phyloP scores from a whole-genome alignment of 2,797 vertebrate genomes.

The Hapalemur alaotrensis region DNA sequence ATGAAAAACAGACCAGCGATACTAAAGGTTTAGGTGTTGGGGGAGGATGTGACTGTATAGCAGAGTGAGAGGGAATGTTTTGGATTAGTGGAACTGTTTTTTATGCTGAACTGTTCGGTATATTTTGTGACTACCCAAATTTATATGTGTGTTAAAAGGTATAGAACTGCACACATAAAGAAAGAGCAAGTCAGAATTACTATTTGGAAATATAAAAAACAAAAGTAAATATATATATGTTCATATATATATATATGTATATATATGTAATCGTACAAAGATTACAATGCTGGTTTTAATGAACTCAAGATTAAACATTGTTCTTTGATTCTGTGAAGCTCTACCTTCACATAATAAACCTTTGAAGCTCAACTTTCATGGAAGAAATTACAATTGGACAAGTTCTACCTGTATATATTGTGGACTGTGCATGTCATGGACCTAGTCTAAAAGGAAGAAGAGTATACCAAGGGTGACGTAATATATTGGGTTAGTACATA shows the following conservation, averaged over 20 bases:
- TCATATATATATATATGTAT: background rate
- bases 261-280: background rate
- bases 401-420: background rate
- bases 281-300: background rate
- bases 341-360: background rate
- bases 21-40: background rate
- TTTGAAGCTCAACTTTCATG: background rate
- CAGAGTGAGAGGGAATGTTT: background rate
- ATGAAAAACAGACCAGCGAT: background rate
- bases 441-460: background rate
- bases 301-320: background rate
- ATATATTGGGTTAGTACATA: background rate
- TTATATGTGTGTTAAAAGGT: background rate
- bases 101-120: background rate
- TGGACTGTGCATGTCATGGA: background rate
- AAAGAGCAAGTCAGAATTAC: background rate
- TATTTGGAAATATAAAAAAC: background rate
- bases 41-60: background rate
- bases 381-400: background rate
- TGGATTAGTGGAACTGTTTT: background rate
- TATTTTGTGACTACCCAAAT: background rate
- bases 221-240: background rate
- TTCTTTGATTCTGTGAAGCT: background rate
- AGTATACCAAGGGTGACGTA: background rate
- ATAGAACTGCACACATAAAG: background rate